Percentiles rank a stretch among this genome's conserved stretches.
Conservation (phyloP, 2,888 invertebrate genomes). For the Perizoma flavofasciatum region DNA sequence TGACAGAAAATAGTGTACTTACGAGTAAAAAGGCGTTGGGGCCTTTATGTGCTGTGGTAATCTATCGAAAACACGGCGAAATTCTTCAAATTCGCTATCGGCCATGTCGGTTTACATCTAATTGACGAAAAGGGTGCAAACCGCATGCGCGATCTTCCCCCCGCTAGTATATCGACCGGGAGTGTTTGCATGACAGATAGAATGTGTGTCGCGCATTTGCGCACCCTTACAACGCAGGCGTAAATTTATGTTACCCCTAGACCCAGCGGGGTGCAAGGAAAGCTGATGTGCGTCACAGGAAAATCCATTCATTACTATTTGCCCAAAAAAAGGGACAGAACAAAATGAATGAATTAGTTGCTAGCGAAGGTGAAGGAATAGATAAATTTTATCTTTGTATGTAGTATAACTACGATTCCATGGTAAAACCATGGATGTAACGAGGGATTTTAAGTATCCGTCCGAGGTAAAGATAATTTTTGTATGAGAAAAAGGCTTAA, state of each 20-base stretch:
- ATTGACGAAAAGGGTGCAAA: conserved; percentile 80
- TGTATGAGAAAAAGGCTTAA: too few species aligned
- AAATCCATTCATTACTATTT: conserved; percentile 47
- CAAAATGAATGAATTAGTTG: too few species aligned
- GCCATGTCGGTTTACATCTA: conserved; percentile 92
- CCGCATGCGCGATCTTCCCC: conserved; percentile 65
- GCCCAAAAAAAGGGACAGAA: not conserved
- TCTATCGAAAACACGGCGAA: conserved; percentile 93
- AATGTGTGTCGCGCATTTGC: conserved; percentile 54
- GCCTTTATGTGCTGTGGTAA: conserved; percentile 91
- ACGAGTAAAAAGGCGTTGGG: conserved; percentile 94
- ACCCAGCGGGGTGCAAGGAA: conserved; percentile 29
- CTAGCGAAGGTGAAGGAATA: too few species aligned
- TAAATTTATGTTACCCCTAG: conserved; percentile 35
- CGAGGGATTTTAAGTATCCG: too few species aligned
- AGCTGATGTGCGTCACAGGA: conserved; percentile 58
- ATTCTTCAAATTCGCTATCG: conserved; percentile 97
- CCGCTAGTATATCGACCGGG: conserved; percentile 66
- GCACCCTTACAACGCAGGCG: conserved; percentile 47
- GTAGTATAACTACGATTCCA: too few species aligned
- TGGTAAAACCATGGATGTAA: too few species aligned
- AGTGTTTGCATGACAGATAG: conserved; percentile 35
- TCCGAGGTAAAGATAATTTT: too few species aligned
- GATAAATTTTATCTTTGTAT: too few species aligned
- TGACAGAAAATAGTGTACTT: conserved; percentile 77